Evolutionary conservation across 35 echinoderm and acorn worm species (phyloP), one percentile per base, ranked within the genome.

Genomic region (Heliocidaris erythrogramma): DNA sequence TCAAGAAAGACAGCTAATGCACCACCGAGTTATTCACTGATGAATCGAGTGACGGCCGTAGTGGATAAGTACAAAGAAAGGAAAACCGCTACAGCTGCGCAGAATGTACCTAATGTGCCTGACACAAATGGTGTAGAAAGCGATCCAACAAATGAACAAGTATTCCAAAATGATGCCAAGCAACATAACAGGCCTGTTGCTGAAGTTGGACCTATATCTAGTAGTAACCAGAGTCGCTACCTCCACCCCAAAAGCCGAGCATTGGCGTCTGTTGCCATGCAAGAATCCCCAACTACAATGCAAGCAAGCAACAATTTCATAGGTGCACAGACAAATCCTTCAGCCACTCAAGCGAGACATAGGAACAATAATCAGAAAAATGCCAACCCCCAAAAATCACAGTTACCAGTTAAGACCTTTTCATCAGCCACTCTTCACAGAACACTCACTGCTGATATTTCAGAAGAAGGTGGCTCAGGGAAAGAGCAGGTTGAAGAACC

Each of bases 371-470:
- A 47, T n/a, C 11, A 86, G 78, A 85, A 48, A 30, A 94, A 86
- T 47, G 65, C 30, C 31, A 29, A 90, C 24, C 12, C 30, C 29
- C 48, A 93, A 49, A 29, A 94, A 88, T 59, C 91, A 60, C 59
- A 59, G 78, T 49, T 87, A 49, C 49, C 93, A 65, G 91, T 85
- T 49, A 96, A 93, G 21, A 96, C 71, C 17, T 96, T 96, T 69
- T 96, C 95, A 27, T 30, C 93, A 14, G 87, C 60, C 30, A 96
- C 93, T 60, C 31, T 96, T 13, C 95, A 96, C 32, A 93, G 95
- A 30, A 96, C 95, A 35, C 87, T 96, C 17, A 96, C 95, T 47
- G 94, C 95, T 48, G 93, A 94, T 21, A 96, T 96, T 49, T 89
- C 95, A 47, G 95, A 96, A 49, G 94, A 95, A 32, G 85, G 48